phyloP scores from a whole-genome alignment of 2,888 invertebrate species.

The Drosophila ustulata region DNA sequence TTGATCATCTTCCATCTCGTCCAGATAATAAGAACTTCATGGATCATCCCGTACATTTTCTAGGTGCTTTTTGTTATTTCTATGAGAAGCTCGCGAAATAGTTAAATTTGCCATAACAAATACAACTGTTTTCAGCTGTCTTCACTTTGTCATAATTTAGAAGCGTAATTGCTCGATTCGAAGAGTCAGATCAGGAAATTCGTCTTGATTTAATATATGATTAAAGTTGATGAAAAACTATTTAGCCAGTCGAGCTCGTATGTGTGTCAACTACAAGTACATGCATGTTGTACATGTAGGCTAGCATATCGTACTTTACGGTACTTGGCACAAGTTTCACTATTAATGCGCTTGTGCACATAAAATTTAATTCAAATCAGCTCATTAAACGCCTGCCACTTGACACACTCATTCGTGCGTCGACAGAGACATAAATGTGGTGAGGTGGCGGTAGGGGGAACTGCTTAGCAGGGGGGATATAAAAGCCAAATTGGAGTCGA shows the following conservation, averaged over 20 bases:
- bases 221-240: conserved; percentile 16
- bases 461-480: not conserved
- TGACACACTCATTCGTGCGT: conserved; percentile 63
- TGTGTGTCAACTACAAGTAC: conserved; percentile 20
- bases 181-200: not conserved
- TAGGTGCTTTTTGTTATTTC: no score
- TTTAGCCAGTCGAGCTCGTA: conserved; percentile 18
- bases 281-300: not conserved
- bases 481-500: conserved; percentile 25
- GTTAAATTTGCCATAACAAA: no score
- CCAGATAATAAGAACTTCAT: no score
- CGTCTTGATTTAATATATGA: not conserved
- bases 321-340: conserved; percentile 47
- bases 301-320: conserved; percentile 5
- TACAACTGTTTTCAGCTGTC: no score
- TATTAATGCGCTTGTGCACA: conserved; percentile 72
- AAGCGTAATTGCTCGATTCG: no score
- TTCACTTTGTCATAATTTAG: no score
- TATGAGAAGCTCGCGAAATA: no score
- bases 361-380: conserved; percentile 77
- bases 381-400: conserved; percentile 77
- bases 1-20: no score
- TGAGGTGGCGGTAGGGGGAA: conserved; percentile 4
- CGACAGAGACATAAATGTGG: conserved; percentile 45
- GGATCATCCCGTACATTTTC: no score